These are phyloP conservation scores for Lepus timidus DNA, from an alignment of 2,113 vertebrate species.

Conservation along the genomic window DNA sequence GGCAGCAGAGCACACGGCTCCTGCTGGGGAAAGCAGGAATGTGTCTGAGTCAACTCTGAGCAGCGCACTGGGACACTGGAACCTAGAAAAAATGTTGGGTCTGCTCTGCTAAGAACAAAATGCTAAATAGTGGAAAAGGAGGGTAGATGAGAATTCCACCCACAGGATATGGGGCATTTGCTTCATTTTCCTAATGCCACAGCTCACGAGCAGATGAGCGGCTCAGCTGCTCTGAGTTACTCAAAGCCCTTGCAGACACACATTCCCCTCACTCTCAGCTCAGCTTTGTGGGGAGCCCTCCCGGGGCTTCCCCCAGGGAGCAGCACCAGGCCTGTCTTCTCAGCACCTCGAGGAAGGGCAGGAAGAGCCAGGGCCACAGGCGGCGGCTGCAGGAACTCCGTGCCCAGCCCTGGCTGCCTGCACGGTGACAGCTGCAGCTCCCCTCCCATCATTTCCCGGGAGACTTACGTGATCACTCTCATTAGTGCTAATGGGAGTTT, in stretches of 20 bases:
- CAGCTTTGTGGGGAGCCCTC: slow-evolving; percentile 65
- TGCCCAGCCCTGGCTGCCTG: slow-evolving; percentile 32
- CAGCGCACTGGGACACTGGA: background rate
- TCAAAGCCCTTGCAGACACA: background rate
- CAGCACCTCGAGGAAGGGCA: slow-evolving; percentile 67
- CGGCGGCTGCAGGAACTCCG: slow-evolving; percentile 69
- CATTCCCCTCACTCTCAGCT: slow-evolving; percentile 58
- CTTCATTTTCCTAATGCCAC: rapidly evolving
- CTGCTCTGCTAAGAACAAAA: background rate
- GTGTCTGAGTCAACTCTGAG: no score
- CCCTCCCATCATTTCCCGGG: slow-evolving; percentile 64
- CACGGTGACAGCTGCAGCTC: slow-evolving; percentile 72
- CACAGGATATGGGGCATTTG: rapidly evolving
- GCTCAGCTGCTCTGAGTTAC: background rate
- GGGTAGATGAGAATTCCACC: background rate
- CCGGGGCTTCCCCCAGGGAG: slow-evolving; percentile 27
- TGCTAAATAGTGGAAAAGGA: rapidly evolving
- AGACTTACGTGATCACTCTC: slow-evolving; percentile 77
- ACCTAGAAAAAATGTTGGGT: background rate
- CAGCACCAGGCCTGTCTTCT: slow-evolving; percentile 74
- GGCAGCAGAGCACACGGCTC: no score
- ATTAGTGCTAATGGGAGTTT: slow-evolving; percentile 72
- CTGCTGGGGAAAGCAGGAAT: background rate
- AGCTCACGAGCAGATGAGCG: background rate
- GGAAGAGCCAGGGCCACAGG: slow-evolving; percentile 43